Conservation (phyloP, 2,888 invertebrate genomes). For the Drosophila maculinotata region DNA sequence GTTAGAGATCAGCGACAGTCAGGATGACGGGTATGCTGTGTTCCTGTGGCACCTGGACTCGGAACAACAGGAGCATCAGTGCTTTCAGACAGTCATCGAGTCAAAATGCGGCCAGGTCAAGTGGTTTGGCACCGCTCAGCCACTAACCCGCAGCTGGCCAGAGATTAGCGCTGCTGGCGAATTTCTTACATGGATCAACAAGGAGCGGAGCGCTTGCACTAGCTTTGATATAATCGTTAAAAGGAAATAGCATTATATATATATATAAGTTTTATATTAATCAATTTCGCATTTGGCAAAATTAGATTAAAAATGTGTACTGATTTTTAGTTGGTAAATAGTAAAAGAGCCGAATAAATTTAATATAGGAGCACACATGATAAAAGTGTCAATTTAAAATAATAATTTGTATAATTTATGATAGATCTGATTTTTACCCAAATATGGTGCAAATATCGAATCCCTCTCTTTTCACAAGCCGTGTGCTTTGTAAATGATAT, state of each 20-base stretch:
- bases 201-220: constrained; percentile 24
- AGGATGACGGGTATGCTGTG: constrained; percentile 45
- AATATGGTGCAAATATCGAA: constrained; percentile 1
- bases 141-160: constrained; percentile 77
- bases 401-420: constrained; percentile 26
- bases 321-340: constrained; percentile 11
- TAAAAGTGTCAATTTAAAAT: constrained; percentile 16
- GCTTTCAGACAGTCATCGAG: constrained; percentile 82
- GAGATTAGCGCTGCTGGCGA: constrained; percentile 72
- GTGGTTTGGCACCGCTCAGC: constrained; percentile 81
- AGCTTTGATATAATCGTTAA: constrained; percentile 79
- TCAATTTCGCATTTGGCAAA: background rate
- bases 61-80: constrained; percentile 30
- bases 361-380: too few relatives aligned
- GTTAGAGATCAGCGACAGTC: constrained; percentile 48
- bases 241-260: constrained; percentile 62
- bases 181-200: constrained; percentile 61
- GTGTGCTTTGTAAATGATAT: constrained; percentile 64
- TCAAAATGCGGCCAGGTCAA: constrained; percentile 70
- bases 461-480: constrained; percentile 3
- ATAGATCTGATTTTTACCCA: constrained; percentile 5
- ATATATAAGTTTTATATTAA: too few relatives aligned
- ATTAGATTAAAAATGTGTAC: background rate
- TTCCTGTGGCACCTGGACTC: constrained; percentile 81
- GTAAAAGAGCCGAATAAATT: too few relatives aligned